These are phyloP conservation scores for Eupithecia tripunctaria DNA, from an alignment of 2,888 invertebrate species.

Conservation along the genomic window DNA sequence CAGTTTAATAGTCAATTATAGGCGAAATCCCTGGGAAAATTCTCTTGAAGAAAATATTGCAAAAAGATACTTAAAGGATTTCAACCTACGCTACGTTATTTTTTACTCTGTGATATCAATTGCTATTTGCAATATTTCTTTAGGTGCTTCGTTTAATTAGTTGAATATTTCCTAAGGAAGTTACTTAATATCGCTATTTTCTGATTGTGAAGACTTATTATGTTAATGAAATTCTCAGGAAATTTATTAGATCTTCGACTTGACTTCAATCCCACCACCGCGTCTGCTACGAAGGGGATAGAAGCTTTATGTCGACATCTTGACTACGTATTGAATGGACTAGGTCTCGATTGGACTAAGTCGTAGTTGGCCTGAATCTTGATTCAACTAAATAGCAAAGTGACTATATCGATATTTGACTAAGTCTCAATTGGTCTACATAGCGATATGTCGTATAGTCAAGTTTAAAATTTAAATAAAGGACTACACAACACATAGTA, in stretches of 20 bases:
- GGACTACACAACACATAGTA: too few species aligned
- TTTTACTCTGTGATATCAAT: background rate
- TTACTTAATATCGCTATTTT: background rate
- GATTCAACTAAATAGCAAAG: too few species aligned
- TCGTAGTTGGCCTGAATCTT: too few species aligned
- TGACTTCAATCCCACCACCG: background rate
- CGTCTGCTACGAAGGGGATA: background rate
- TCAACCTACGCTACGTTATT: slow-evolving; percentile 48
- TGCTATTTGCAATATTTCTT: slow-evolving; percentile 12
- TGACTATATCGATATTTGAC: too few species aligned
- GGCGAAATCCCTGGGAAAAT: slow-evolving; percentile 72
- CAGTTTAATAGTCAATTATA: slow-evolving; percentile 75
- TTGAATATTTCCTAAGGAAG: background rate
- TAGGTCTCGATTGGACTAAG: too few species aligned
- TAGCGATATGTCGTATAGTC: too few species aligned
- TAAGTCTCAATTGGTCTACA: too few species aligned
- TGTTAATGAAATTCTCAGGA: background rate
- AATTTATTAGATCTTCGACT: background rate
- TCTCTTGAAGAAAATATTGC: slow-evolving; percentile 70
- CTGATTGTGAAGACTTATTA: background rate
- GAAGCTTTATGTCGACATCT: too few species aligned
- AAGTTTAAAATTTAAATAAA: too few species aligned
- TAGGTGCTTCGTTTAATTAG: slow-evolving; percentile 6
- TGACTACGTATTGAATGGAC: too few species aligned
- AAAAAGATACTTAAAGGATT: slow-evolving; percentile 78